phyloP scores from a whole-genome alignment of 2,797 vertebrate genomes.

The Hemitrygon akajei region DNA sequence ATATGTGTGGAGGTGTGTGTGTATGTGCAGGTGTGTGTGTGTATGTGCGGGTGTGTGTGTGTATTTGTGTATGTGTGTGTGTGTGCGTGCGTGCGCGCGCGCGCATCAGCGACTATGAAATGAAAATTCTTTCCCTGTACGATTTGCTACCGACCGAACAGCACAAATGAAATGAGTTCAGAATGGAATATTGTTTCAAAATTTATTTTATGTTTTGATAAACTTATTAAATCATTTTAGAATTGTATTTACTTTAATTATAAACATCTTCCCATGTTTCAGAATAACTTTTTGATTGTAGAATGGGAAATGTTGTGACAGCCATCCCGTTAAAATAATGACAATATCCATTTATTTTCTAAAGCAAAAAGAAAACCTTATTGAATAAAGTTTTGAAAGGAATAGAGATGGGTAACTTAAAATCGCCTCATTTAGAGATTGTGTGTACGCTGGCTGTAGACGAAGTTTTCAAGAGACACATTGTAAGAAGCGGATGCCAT shows the following conservation, averaged over 20 bases:
- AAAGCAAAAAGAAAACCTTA: slow-evolving; percentile 19
- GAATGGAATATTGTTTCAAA: slow-evolving; percentile 21
- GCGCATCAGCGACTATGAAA: neutral
- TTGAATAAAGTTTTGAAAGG: slow-evolving; percentile 28
- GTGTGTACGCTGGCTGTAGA: neutral
- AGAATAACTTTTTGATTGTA: slow-evolving; percentile 24
- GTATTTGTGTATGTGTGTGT: no score
- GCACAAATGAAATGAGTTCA: slow-evolving; percentile 26
- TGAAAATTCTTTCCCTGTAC: neutral
- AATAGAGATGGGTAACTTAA: neutral
- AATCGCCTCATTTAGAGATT: slow-evolving; percentile 3
- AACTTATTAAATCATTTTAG: slow-evolving; percentile 31
- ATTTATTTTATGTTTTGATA: slow-evolving; percentile 36
- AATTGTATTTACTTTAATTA: slow-evolving; percentile 27
- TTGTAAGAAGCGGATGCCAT: neutral
- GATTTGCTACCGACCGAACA: neutral
- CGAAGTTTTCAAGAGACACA: neutral
- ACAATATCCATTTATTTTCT: slow-evolving; percentile 29
- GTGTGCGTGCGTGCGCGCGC: neutral
- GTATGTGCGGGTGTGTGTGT: no score
- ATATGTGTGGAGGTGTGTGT: neutral
- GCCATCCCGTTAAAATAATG: neutral
- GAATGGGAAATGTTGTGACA: neutral
- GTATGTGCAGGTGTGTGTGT: no score
- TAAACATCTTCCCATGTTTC: slow-evolving; percentile 8